These are phyloP conservation scores for Phodopus roborovskii DNA, from an alignment of 2,113 vertebrate species.

Conservation along the genomic window DNA sequence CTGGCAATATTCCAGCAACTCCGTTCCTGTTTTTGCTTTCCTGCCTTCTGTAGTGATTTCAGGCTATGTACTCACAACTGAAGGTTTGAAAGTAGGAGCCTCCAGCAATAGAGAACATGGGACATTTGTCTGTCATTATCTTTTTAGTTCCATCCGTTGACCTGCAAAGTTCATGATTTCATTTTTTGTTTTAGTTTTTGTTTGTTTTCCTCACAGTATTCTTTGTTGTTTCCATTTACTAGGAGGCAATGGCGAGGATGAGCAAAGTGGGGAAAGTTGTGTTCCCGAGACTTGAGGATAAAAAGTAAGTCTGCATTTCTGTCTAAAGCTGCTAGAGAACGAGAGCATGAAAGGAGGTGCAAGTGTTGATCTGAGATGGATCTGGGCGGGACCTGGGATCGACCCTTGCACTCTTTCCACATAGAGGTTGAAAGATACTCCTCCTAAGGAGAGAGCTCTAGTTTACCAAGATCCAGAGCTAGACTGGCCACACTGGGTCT, in stretches of 20 bases:
- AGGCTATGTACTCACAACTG: neutral
- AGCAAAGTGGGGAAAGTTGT: conserved; percentile 92
- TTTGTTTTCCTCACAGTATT: conserved; percentile 39
- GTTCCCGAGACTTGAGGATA: conserved; percentile 87
- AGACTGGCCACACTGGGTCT: neutral
- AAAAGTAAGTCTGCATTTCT: conserved; percentile 86
- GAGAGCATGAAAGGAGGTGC: neutral
- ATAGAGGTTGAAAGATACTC: neutral
- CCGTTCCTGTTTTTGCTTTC: neutral
- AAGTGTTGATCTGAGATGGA: neutral
- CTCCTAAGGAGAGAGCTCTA: neutral
- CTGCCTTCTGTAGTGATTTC: neutral
- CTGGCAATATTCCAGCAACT: neutral
- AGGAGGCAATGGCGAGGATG: conserved; percentile 98
- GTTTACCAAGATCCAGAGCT: neutral
- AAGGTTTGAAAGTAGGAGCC: neutral
- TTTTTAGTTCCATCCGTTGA: neutral
- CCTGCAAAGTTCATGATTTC: neutral
- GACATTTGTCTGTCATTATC: neutral
- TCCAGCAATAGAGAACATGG: neutral
- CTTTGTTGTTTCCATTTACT: conserved; percentile 80
- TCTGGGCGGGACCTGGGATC: neutral
- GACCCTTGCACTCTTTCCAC: neutral
- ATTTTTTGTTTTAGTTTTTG: too few species aligned
- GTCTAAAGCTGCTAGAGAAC: neutral